Evolutionary conservation across 2,888 invertebrate genomes (phyloP).

Genomic region (Ophion costatus): DNA sequence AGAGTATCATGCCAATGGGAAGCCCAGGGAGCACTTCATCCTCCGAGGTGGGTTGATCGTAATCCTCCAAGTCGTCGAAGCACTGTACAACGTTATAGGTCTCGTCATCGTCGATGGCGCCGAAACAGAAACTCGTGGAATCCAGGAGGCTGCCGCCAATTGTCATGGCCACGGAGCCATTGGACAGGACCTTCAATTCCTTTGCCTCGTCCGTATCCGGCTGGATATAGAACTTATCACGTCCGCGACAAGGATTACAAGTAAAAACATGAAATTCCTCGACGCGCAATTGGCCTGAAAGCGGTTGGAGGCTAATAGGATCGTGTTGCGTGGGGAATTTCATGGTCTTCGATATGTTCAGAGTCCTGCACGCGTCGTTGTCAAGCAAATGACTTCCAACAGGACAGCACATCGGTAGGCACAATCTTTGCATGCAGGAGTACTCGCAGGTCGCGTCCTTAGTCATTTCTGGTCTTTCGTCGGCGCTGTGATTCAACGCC

Average conservation of each 20-base stretch:
- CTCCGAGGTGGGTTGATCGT: not conserved
- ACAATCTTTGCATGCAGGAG: slow-evolving; percentile 56
- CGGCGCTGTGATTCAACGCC: not conserved
- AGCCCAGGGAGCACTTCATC: slow-evolving; percentile 34
- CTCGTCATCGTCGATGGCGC: not conserved
- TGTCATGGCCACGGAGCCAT: slow-evolving; percentile 71
- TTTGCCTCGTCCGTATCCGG: slow-evolving; percentile 60
- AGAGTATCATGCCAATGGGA: slow-evolving; percentile 75
- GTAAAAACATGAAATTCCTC: slow-evolving; percentile 62
- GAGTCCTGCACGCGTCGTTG: slow-evolving; percentile 48
- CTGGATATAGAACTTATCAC: slow-evolving; percentile 59
- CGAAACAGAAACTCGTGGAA: slow-evolving; percentile 71
- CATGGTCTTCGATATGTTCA: not conserved
- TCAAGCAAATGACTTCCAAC: slow-evolving; percentile 12
- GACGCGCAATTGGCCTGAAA: slow-evolving; percentile 9
- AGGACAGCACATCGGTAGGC: slow-evolving; percentile 73
- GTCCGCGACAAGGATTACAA: slow-evolving; percentile 68
- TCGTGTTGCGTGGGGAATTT: slow-evolving; percentile 70
- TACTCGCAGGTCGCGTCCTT: slow-evolving; percentile 53
- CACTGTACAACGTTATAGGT: slow-evolving; percentile 69
- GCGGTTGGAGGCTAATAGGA: slow-evolving; percentile 26
- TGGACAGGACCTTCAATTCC: slow-evolving; percentile 67
- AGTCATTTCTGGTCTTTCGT: not conserved
- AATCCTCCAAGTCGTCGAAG: slow-evolving; percentile 51
- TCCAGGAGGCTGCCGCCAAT: not conserved